Base-by-base conservation (phyloP, 1,140 invertebrate species). In the Papilio xuthus region DNA sequence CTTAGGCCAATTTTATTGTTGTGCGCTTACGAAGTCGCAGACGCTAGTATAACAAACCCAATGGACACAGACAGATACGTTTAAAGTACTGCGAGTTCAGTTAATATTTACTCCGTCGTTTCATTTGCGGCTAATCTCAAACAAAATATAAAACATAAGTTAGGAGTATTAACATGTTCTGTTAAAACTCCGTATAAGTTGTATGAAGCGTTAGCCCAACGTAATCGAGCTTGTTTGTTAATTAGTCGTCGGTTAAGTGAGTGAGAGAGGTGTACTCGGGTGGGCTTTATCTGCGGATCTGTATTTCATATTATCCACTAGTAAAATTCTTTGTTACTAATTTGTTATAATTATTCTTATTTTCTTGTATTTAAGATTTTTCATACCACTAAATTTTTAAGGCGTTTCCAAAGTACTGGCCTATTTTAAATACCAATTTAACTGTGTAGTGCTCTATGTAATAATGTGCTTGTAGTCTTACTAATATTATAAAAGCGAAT, bases 131-230 rank as follows among this genome's bases (percentile, higher is more conserved):
- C 60, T 67, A 67, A 67, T 67, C 26, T 26, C 60, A 32, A 28
- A 67, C 32, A 67, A 67, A 63, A 28, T 67, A 32, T 67, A 28
- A 32, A 67, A 26, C n/a, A 26, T 67, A 67, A 63, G 60, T 67
- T 28, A 32, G n/a, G 20, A 18, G 15, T 15, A 32, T 67, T 28
- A 67, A 32, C 60, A 32, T 63, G 60, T 63, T 1, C 26, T 2
- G 42, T 73, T 73, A 44, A 73, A 73, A 26, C 23, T 73, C 60
- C 60, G 71, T 41, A 42, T 42, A 73, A 73, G 47, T 73, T 20
- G 71, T 44, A 44, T 41, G 20, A 47, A 50, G 37, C 41, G 71
- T 44, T 73, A 20, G 37, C 41, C 20, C 20, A 73, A n/a, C 71
- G 71, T 73, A 73, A 73, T 47, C 42, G 41, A 12, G 20, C 20